phyloP scores from a whole-genome alignment of 2,888 invertebrate genomes.

The Priocnemis perturbator region DNA sequence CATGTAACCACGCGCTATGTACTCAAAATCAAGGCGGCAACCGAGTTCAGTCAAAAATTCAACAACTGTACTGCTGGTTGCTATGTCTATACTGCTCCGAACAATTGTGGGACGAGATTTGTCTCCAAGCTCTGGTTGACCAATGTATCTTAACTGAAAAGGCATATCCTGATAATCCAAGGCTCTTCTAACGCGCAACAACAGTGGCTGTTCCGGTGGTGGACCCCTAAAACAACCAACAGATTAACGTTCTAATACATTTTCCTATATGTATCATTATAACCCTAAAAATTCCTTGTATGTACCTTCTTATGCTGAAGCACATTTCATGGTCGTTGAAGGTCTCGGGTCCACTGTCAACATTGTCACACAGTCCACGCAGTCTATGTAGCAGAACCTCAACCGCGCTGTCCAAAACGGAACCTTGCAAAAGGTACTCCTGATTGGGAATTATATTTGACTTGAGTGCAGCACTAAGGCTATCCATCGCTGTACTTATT shows the following conservation, averaged over 20 bases:
- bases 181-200: conserved; percentile 89
- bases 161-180: conserved; percentile 89
- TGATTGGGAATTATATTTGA: conserved; percentile 94
- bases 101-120: conserved; percentile 93
- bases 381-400: conserved; percentile 91
- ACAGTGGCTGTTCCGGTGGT: conserved; percentile 78
- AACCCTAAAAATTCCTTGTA: not conserved
- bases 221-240: conserved; percentile 58
- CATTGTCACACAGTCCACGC: conserved; percentile 94
- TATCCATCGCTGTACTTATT: conserved; percentile 84
- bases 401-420: conserved; percentile 92
- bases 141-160: conserved; percentile 93
- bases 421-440: conserved; percentile 95
- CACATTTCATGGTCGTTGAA: conserved; percentile 97
- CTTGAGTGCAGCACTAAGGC: conserved; percentile 85
- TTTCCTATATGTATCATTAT: too few species aligned
- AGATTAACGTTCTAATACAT: not conserved
- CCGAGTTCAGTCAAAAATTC: conserved; percentile 96
- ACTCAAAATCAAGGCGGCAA: conserved; percentile 94
- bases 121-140: conserved; percentile 92
- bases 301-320: conserved; percentile 82
- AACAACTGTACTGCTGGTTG: conserved; percentile 91
- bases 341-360: conserved; percentile 91
- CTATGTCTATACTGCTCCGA: conserved; percentile 93
- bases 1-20: conserved; percentile 93